These are phyloP conservation scores for Brachypteracias leptosomus DNA, from an alignment of 2,113 vertebrate genomes.

Conservation along the genomic window DNA sequence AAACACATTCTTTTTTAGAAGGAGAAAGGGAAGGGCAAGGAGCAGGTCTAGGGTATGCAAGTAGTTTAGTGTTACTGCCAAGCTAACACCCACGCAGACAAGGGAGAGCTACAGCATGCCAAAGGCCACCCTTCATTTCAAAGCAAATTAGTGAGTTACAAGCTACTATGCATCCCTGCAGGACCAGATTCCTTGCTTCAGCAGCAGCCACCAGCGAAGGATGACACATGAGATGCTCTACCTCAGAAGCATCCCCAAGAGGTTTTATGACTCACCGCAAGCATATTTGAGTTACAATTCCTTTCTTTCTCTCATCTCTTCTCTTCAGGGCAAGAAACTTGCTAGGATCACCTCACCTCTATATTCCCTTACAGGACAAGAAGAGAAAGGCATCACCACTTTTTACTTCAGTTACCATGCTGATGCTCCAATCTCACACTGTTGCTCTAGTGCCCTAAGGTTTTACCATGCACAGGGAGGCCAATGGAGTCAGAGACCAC, in stretches of 20 bases:
- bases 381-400: neutral
- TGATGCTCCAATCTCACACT: neutral
- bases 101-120: neutral
- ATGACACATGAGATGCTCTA: neutral
- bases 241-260: neutral
- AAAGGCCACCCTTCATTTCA: neutral
- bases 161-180: neutral
- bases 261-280: neutral
- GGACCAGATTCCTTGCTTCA: neutral
- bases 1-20: slow-evolving; percentile 15
- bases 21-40: slow-evolving; percentile 35
- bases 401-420: neutral
- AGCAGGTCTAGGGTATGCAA: neutral
- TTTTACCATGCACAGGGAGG: neutral
- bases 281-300: neutral
- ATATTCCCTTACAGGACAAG: neutral
- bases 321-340: neutral
- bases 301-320: neutral
- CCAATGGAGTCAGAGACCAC: neutral
- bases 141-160: neutral
- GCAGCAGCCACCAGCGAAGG: neutral
- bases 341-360: neutral
- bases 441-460: neutral
- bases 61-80: neutral
- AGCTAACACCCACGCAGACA: neutral